phyloP scores from a whole-genome alignment of 1,140 invertebrate genomes.

The Temnothorax curvispinosus region DNA sequence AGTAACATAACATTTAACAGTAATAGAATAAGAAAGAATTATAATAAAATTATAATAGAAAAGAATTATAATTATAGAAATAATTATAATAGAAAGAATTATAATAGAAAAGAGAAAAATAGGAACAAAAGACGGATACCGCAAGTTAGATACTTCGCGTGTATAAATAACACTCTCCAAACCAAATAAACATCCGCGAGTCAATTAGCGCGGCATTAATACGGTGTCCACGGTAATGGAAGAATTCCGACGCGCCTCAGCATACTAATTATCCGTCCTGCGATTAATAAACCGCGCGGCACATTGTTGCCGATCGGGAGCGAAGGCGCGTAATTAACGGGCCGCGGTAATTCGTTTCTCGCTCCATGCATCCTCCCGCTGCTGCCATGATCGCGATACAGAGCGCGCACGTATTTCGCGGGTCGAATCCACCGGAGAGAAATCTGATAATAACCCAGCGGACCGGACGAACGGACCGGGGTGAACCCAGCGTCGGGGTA shows the following conservation, averaged over 20 bases:
- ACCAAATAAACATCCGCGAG: conserved; percentile 15
- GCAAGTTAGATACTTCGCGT: not conserved
- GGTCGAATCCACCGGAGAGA: conserved; percentile 54
- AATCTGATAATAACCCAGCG: conserved; percentile 60
- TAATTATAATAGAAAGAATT: not conserved
- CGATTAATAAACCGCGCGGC: conserved; percentile 59
- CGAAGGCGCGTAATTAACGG: conserved; percentile 58
- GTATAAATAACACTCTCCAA: not conserved
- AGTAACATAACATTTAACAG: not conserved
- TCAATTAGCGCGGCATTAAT: conserved; percentile 30
- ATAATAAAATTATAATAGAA: not conserved
- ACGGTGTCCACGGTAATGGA: conserved; percentile 32
- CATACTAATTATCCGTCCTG: conserved; percentile 49
- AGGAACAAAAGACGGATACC: not conserved
- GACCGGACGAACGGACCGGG: conserved; percentile 30
- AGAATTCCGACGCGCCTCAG: conserved; percentile 48
- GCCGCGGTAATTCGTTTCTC: conserved; percentile 56
- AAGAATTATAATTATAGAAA: not conserved
- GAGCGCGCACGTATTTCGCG: conserved; percentile 44
- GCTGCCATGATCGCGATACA: conserved; percentile 43
- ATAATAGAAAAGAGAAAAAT: not conserved
- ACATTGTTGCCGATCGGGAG: conserved; percentile 52
- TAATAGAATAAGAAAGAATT: no score
- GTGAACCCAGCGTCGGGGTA: not conserved
- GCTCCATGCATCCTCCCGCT: conserved; percentile 41